phyloP scores from a whole-genome alignment of 2,797 vertebrate genomes.

The Anguilla pacifica region DNA sequence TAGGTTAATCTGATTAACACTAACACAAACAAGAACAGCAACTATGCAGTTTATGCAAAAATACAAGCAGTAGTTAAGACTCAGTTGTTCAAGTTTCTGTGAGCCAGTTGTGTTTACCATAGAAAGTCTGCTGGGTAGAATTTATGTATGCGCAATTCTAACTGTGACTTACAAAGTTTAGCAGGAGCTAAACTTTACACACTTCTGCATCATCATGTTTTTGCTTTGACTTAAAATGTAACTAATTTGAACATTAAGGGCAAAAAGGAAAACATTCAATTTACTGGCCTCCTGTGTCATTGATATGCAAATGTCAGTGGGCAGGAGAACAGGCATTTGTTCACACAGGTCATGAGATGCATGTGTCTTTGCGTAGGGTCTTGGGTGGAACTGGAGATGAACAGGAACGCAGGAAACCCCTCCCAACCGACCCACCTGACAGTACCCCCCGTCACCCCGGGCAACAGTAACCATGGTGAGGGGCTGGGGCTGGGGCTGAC shows the following conservation, averaged over 20 bases:
- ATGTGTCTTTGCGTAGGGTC: constrained; percentile 78
- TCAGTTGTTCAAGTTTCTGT: neutral
- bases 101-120: neutral
- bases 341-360: neutral
- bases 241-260: neutral
- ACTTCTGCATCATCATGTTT: neutral
- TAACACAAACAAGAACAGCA: no score
- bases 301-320: neutral
- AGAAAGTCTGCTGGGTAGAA: neutral
- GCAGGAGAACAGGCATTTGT: neutral
- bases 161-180: neutral
- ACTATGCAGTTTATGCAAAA: no score
- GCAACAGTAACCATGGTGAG: constrained; percentile 29
- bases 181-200: neutral
- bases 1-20: no score
- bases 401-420: constrained; percentile 57
- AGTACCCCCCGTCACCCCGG: constrained; percentile 28
- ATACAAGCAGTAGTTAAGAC: no score
- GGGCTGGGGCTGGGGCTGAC: constrained; percentile 72
- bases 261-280: neutral
- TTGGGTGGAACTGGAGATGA: constrained; percentile 96
- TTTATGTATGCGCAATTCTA: neutral
- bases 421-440: constrained; percentile 37
- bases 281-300: neutral
- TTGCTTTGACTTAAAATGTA: neutral